These are phyloP conservation scores for Chrysochloris asiatica DNA, from an alignment of 2,113 vertebrate genomes.

Conservation along the genomic window DNA sequence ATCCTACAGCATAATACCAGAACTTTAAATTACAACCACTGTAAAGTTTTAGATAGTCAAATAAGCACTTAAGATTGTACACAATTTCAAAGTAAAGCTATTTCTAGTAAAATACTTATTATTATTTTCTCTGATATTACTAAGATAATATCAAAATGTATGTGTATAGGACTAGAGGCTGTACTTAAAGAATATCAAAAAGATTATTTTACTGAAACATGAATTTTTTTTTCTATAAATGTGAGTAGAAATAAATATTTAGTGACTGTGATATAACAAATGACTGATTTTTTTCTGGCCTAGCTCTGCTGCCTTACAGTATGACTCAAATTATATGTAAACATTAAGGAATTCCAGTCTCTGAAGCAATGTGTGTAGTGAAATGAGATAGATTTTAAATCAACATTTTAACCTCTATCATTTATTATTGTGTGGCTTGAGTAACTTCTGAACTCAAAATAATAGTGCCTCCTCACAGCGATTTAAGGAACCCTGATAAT, in stretches of 20 bases:
- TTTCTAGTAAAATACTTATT: conserved; percentile 11
- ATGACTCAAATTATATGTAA: conserved; percentile 3
- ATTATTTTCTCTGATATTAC: background rate
- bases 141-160: conserved; percentile 3
- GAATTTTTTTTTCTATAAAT: background rate
- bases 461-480: background rate
- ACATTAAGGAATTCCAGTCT: conserved; percentile 18
- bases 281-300: background rate
- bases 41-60: too few species aligned
- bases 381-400: too few species aligned
- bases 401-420: too few species aligned
- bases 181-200: conserved; percentile 3
- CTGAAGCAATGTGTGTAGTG: background rate
- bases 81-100: conserved; percentile 40
- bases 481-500: too few species aligned
- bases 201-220: background rate
- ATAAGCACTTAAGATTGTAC: background rate
- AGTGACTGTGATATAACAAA: background rate
- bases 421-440: too few species aligned
- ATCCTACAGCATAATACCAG: too few species aligned
- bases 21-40: conserved; percentile 13
- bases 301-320: too few species aligned
- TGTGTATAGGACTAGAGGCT: background rate
- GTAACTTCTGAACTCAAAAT: background rate
- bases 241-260: background rate